Evolutionary conservation across 2,888 invertebrate species (phyloP).

Genomic region (Notodonta dromedarius): DNA sequence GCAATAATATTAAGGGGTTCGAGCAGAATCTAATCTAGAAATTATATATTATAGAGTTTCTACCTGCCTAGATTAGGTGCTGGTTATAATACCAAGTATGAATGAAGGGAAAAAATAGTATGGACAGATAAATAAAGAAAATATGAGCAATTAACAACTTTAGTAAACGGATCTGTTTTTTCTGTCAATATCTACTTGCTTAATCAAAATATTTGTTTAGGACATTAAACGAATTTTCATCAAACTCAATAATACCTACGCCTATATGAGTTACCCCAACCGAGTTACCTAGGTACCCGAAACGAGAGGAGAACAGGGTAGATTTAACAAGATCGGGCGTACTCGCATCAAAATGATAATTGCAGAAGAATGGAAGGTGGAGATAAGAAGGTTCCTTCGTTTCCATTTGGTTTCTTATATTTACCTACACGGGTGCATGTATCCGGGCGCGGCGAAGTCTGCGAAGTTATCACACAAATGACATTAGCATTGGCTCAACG

Average conservation of each 20-base stretch:
- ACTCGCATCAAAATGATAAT: conserved; percentile 44
- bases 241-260: too few relatives aligned
- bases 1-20: background rate
- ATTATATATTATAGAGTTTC: background rate
- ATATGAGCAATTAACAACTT: too few relatives aligned
- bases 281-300: too few relatives aligned
- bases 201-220: too few relatives aligned
- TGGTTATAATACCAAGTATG: too few relatives aligned
- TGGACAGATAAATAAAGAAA: too few relatives aligned
- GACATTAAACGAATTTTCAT: too few relatives aligned
- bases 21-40: background rate
- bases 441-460: conserved; percentile 57
- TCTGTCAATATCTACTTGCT: too few relatives aligned
- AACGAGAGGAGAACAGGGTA: conserved; percentile 7
- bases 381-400: conserved; percentile 60
- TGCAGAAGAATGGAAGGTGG: conserved; percentile 50
- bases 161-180: too few relatives aligned
- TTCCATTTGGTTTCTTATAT: conserved; percentile 56
- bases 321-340: conserved; percentile 22
- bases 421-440: conserved; percentile 59
- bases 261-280: too few relatives aligned
- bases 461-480: conserved; percentile 74
- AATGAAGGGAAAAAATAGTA: too few relatives aligned
- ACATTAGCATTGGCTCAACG: conserved; percentile 77
- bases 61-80: too few relatives aligned